phyloP scores from a whole-genome alignment of 2,797 vertebrate species.

The Avahi laniger region DNA sequence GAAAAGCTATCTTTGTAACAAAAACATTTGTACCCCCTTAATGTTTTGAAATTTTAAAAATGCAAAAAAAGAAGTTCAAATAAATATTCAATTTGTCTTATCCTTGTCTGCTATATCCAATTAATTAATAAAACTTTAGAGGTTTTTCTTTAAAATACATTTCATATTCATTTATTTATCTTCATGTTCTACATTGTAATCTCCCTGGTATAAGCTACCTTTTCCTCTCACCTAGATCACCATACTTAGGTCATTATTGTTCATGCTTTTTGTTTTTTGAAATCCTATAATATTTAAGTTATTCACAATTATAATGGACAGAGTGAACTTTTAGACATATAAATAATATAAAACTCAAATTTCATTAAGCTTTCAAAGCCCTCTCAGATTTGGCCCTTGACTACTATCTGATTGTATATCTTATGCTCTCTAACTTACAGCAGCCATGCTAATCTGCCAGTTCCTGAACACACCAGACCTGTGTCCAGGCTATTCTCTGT shows the following conservation, averaged over 20 bases:
- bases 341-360: not conserved
- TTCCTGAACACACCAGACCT: not conserved
- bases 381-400: too few species aligned
- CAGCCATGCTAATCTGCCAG: fast-evolving
- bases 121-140: not conserved
- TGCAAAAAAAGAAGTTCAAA: not conserved
- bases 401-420: not conserved
- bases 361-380: not conserved
- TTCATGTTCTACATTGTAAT: not conserved
- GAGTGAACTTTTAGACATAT: not conserved
- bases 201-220: fast-evolving
- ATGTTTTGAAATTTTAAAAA: too few species aligned
- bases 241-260: not conserved
- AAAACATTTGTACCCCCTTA: too few species aligned
- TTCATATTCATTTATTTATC: not conserved
- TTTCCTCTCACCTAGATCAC: not conserved
- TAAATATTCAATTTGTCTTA: not conserved
- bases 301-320: not conserved
- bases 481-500: not conserved
- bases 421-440: fast-evolving
- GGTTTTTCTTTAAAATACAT: not conserved
- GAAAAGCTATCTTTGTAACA: too few species aligned
- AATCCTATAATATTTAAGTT: not conserved
- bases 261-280: not conserved
- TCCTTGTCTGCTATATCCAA: not conserved